These are phyloP conservation scores for Neotoxoptera formosana DNA, from an alignment of 1,140 invertebrate species.

Conservation along the genomic window DNA sequence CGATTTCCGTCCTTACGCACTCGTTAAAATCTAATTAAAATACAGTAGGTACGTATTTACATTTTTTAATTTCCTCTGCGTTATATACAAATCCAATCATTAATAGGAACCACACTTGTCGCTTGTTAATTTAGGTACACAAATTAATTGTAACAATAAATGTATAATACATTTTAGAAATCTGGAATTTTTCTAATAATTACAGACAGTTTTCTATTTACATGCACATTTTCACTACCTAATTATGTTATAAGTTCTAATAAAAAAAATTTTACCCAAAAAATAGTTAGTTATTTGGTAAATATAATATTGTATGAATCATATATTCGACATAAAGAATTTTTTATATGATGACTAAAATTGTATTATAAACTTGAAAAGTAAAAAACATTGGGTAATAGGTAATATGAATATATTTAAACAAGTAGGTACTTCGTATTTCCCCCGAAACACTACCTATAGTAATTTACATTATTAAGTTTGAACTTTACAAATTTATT, in stretches of 20 bases:
- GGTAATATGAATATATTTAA: conserved; percentile 1
- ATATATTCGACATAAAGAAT: not conserved
- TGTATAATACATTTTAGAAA: not conserved
- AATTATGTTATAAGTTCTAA: not conserved
- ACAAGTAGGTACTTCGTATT: not conserved
- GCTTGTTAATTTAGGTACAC: not conserved
- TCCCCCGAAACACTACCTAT: not conserved
- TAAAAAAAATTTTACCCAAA: not conserved
- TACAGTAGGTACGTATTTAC: not conserved
- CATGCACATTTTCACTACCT: not conserved
- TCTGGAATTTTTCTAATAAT: not conserved
- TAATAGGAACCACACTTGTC: not conserved
- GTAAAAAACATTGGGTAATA: not conserved
- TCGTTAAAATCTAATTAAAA: not conserved
- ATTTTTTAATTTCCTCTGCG: not conserved
- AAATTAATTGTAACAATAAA: not conserved
- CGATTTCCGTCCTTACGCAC: not conserved
- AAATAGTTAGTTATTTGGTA: not conserved
- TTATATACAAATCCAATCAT: not conserved
- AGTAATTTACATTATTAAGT: not conserved
- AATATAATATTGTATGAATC: not conserved
- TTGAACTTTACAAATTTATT: not conserved
- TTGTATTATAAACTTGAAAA: not conserved
- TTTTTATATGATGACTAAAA: not conserved
- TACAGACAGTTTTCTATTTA: not conserved